Conservation (phyloP, 1,140 invertebrate genomes). For the Tetramorium simillimum region DNA sequence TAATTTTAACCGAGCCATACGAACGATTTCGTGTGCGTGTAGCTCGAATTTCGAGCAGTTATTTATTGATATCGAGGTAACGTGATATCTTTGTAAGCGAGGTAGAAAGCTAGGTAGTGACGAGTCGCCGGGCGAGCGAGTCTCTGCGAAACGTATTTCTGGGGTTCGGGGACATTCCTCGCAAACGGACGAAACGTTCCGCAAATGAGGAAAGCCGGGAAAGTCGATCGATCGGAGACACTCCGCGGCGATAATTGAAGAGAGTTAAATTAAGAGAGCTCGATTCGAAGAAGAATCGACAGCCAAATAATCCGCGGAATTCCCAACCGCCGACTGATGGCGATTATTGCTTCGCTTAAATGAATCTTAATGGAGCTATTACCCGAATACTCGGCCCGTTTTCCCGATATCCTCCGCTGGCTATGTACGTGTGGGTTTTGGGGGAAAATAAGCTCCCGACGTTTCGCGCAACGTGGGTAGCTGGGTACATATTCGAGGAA, state of each 20-base stretch:
- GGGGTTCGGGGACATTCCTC: neutral
- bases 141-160: neutral
- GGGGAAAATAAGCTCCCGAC: neutral
- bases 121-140: neutral
- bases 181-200: neutral
- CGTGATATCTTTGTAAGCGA: neutral
- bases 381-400: neutral
- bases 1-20: neutral
- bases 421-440: too few species aligned
- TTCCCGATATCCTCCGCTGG: neutral
- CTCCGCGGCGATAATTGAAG: constrained; percentile 36
- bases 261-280: constrained; percentile 37
- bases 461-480: neutral
- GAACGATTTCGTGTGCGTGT: neutral
- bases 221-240: constrained; percentile 4
- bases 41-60: neutral
- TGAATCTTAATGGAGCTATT: constrained; percentile 38
- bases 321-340: neutral
- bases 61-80: constrained; percentile 7
- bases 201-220: neutral
- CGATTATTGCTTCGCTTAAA: constrained; percentile 32
- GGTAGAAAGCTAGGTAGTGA: neutral
- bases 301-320: constrained; percentile 34
- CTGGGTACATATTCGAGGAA: neutral
- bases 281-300: constrained; percentile 26